Percentiles rank a stretch among this genome's conserved stretches.
phyloP scores from a whole-genome alignment of 2,797 vertebrate species.

The Poecile montanus region DNA sequence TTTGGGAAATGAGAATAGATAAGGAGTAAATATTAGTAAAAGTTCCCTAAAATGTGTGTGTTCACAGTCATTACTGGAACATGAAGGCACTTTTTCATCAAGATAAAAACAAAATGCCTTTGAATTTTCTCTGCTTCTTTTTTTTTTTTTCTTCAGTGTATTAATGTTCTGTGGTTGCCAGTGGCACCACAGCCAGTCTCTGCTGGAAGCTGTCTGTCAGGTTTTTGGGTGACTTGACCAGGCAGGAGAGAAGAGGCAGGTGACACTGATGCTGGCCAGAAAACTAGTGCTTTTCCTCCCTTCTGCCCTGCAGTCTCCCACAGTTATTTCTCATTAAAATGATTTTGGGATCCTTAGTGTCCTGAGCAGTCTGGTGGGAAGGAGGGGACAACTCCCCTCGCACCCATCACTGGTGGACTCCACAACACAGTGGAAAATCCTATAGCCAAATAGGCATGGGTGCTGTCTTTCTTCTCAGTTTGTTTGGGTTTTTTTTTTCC shows the following conservation, averaged over 20 bases:
- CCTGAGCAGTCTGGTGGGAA: not conserved
- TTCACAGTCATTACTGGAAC: not conserved
- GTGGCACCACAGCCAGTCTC: not conserved
- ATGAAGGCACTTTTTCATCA: not conserved
- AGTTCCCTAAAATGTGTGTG: not conserved
- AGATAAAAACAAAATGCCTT: not conserved
- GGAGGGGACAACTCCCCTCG: accelerated
- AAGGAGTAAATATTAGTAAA: not conserved
- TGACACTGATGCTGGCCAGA: not conserved
- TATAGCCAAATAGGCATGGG: not conserved
- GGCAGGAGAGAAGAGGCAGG: not conserved
- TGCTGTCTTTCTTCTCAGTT: not conserved
- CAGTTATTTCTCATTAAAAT: not conserved
- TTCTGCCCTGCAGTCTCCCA: not conserved
- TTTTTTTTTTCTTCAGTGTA: accelerated
- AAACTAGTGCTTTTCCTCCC: not conserved
- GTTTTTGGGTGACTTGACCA: not conserved
- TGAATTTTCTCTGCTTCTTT: not conserved
- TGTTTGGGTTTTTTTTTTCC: not conserved
- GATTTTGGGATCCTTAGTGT: not conserved
- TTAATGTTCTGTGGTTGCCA: not conserved
- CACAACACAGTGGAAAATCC: not conserved
- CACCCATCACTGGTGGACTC: accelerated
- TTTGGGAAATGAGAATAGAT: not conserved
- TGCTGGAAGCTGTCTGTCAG: constrained; percentile 5